phyloP scores from a whole-genome alignment of 2,113 vertebrate genomes.

The Catharus bicknelli region DNA sequence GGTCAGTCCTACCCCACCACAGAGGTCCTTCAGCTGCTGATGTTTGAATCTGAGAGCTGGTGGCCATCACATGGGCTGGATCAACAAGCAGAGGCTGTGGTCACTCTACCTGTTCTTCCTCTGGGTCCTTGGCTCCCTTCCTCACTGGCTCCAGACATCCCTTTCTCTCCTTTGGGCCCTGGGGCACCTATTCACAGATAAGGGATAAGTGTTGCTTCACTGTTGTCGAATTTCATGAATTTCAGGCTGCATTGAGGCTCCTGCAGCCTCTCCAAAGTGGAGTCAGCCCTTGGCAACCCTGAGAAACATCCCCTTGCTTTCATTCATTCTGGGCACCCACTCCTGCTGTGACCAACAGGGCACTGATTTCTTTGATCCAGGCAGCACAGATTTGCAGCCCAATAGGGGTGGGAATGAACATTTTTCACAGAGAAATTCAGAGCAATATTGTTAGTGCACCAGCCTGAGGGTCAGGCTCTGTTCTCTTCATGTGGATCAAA shows the following conservation, averaged over 20 bases:
- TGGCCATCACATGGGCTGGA: not conserved
- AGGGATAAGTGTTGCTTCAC: not conserved
- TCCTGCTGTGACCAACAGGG: not conserved
- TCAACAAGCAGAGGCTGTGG: not conserved
- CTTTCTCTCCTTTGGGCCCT: constrained; percentile 52
- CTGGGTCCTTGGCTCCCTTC: constrained; percentile 44
- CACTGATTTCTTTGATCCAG: not conserved
- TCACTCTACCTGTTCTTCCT: constrained; percentile 58
- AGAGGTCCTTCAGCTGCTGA: not conserved
- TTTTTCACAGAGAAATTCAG: not conserved
- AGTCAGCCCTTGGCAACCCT: not conserved
- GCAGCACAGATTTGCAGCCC: not conserved
- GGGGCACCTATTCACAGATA: constrained; percentile 43
- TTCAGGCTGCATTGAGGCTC: not conserved
- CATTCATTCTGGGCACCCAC: not conserved
- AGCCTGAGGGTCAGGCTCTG: not conserved
- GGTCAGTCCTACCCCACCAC: not conserved
- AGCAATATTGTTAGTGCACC: not conserved
- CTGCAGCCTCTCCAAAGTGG: not conserved
- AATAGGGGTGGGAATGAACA: not conserved
- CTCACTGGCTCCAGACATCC: not conserved
- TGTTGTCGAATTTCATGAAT: accelerated
- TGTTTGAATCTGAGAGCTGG: not conserved
- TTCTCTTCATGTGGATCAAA: not conserved
- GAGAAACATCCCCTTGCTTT: not conserved